Conservation (phyloP, 2,113 vertebrate genomes). For the Galbula dea region DNA sequence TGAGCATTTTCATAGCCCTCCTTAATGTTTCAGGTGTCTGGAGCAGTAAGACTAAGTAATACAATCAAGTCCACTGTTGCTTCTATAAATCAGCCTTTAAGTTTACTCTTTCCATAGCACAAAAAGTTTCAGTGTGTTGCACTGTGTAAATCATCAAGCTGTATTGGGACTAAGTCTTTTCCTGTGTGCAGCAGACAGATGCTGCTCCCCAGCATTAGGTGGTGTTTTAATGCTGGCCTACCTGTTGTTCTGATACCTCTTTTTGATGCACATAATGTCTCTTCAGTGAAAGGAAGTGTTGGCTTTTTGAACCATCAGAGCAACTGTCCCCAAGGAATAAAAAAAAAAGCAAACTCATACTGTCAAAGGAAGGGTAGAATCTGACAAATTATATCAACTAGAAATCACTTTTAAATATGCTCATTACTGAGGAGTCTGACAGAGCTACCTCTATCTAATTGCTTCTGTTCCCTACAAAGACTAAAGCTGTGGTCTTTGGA, state of each 20-base stretch:
- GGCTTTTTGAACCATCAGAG: not conserved
- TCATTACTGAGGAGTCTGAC: not conserved
- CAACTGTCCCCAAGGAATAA: not conserved
- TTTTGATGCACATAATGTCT: not conserved
- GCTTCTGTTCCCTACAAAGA: slow-evolving; percentile 1
- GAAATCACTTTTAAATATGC: not conserved
- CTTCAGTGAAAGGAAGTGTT: not conserved
- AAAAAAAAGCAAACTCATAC: not conserved
- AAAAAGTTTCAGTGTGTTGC: not conserved
- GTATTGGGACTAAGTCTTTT: not conserved
- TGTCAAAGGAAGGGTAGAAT: not conserved
- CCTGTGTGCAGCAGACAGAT: not conserved
- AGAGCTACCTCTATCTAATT: not conserved
- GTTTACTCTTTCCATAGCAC: not conserved
- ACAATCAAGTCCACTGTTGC: not conserved
- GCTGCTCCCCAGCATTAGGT: not conserved
- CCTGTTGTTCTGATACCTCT: not conserved
- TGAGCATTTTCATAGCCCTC: no score
- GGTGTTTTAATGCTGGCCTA: not conserved
- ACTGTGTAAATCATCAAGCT: not conserved
- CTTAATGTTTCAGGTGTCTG: not conserved
- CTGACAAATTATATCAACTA: not conserved
- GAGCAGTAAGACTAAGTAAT: not conserved
- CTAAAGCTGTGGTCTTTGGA: not conserved
- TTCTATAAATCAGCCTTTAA: not conserved